phyloP scores from a whole-genome alignment of 2,113 vertebrate genomes.

The Pyrgilauda ruficollis region DNA sequence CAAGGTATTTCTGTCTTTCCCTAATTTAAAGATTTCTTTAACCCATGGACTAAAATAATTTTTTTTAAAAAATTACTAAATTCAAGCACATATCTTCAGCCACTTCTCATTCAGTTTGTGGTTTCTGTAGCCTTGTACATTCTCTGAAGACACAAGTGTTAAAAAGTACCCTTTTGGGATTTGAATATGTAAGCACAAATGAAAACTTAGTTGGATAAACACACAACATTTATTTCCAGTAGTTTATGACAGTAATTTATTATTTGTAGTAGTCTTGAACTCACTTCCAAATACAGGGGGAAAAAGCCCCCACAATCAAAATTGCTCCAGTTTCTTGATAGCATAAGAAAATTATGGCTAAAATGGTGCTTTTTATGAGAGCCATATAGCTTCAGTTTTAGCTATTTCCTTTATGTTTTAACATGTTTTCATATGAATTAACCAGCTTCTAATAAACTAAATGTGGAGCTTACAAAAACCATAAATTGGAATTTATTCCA shows the following conservation, averaged over 20 bases:
- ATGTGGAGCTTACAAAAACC: background rate
- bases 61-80: too few relatives aligned
- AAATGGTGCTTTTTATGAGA: background rate
- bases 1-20: background rate
- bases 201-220: background rate
- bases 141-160: background rate
- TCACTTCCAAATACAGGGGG: background rate
- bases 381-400: background rate
- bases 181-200: background rate
- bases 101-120: background rate
- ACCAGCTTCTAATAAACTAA: background rate
- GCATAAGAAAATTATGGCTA: background rate
- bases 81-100: background rate
- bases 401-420: background rate
- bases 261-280: background rate
- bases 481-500: background rate
- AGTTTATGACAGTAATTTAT: background rate
- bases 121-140: background rate
- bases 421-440: background rate
- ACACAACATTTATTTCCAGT: background rate
- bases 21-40: background rate
- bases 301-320: background rate
- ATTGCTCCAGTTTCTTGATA: background rate
- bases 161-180: background rate
- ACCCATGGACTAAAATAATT: too few relatives aligned